These are phyloP conservation scores for Morpho deidamia DNA, from an alignment of 2,888 invertebrate species.

Conservation along the genomic window DNA sequence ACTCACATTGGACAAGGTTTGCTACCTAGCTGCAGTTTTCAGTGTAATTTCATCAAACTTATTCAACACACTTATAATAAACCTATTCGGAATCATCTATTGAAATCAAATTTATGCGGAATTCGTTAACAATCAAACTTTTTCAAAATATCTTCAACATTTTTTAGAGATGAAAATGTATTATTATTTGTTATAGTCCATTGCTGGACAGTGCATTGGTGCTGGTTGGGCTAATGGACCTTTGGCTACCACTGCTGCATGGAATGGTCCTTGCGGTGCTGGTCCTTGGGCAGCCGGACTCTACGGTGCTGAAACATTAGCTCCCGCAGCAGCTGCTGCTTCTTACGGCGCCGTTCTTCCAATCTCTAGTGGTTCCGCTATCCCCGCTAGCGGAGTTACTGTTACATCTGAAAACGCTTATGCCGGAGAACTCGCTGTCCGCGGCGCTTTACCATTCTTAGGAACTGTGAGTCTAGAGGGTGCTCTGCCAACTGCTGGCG, in stretches of 20 bases:
- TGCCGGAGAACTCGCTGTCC: slow-evolving; percentile 32
- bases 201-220: slow-evolving; percentile 27
- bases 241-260: slow-evolving; percentile 7
- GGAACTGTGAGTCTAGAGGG: slow-evolving; percentile 25
- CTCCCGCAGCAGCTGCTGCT: slow-evolving; percentile 15
- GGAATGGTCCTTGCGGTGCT: background rate
- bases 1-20: too few species aligned
- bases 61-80: too few species aligned
- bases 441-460: slow-evolving; percentile 28
- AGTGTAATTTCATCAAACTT: too few species aligned
- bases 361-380: slow-evolving; percentile 24
- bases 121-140: background rate
- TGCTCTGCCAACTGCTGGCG: slow-evolving; percentile 29
- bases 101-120: too few species aligned
- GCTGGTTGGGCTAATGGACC: slow-evolving; percentile 3
- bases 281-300: slow-evolving; percentile 14
- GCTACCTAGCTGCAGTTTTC: too few species aligned
- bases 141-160: too few species aligned
- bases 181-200: slow-evolving; percentile 23
- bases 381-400: slow-evolving; percentile 35
- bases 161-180: too few species aligned
- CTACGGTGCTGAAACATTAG: slow-evolving; percentile 3
- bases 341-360: slow-evolving; percentile 26
- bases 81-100: too few species aligned
- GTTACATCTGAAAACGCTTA: slow-evolving; percentile 30